Conservation (phyloP, 2,888 invertebrate genomes). For the Globia sparganii region DNA sequence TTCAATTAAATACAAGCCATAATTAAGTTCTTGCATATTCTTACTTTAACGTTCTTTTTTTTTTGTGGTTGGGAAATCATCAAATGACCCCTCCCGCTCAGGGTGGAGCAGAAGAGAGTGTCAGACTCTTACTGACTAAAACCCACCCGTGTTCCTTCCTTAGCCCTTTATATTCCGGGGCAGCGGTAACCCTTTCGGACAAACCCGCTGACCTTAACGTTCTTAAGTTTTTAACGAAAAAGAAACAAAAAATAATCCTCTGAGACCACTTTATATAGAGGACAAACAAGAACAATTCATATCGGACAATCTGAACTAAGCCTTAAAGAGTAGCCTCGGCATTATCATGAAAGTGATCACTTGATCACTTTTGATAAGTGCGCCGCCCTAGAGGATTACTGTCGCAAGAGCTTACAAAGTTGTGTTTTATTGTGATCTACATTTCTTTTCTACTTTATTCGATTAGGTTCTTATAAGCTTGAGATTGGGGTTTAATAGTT, state of each 20-base stretch:
- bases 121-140: too few relatives aligned
- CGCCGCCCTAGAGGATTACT: constrained; percentile 52
- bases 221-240: neutral
- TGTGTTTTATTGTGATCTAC: constrained; percentile 61
- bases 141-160: too few relatives aligned
- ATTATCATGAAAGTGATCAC: constrained; percentile 54
- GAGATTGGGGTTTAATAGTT: constrained; percentile 37
- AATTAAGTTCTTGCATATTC: too few relatives aligned
- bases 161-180: too few relatives aligned
- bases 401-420: constrained; percentile 56
- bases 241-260: neutral
- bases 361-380: constrained; percentile 64
- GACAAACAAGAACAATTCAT: constrained; percentile 28
- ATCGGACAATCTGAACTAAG: constrained; percentile 25
- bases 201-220: neutral
- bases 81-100: too few relatives aligned
- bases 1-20: too few relatives aligned
- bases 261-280: constrained; percentile 1
- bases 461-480: constrained; percentile 41
- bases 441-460: constrained; percentile 54
- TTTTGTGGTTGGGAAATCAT: too few relatives aligned
- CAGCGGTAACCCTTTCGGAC: too few relatives aligned
- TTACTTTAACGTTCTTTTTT: neutral
- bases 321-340: constrained; percentile 23
- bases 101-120: too few relatives aligned